Percentiles rank a stretch among this genome's conserved stretches.
phyloP scores from a whole-genome alignment of 2,113 vertebrate genomes.

The Salvelinus fontinalis region DNA sequence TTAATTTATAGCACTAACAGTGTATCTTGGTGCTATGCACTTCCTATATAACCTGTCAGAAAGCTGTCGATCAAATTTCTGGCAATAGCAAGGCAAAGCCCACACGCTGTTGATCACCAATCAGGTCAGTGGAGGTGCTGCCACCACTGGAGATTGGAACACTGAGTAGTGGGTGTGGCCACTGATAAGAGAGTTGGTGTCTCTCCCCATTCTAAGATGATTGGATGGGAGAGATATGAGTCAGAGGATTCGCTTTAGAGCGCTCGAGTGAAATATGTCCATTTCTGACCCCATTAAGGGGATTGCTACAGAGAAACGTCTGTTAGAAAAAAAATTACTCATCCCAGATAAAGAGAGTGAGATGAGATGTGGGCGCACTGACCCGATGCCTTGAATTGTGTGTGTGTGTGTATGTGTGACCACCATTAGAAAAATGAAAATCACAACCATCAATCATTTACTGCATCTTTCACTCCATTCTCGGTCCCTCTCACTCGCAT shows the following conservation, averaged over 20 bases:
- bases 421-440: neutral
- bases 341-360: neutral
- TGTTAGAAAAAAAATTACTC: neutral
- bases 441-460: neutral
- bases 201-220: neutral
- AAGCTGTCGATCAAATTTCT: slow-evolving; percentile 2
- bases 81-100: neutral
- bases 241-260: neutral
- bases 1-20: neutral
- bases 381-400: neutral
- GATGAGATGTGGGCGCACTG: neutral
- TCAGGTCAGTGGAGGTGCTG: neutral
- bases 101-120: neutral
- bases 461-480: no score
- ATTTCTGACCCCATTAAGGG: neutral
- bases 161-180: neutral
- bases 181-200: neutral
- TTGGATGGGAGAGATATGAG: neutral
- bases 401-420: neutral
- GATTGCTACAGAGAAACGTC: neutral
- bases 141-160: neutral
- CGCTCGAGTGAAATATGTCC: neutral
- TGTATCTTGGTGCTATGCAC: no score
- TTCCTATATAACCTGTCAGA: neutral
- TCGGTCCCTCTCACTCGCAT: neutral